Conservation (phyloP, 2,113 vertebrate genomes). For the Lampris megalopsis region DNA sequence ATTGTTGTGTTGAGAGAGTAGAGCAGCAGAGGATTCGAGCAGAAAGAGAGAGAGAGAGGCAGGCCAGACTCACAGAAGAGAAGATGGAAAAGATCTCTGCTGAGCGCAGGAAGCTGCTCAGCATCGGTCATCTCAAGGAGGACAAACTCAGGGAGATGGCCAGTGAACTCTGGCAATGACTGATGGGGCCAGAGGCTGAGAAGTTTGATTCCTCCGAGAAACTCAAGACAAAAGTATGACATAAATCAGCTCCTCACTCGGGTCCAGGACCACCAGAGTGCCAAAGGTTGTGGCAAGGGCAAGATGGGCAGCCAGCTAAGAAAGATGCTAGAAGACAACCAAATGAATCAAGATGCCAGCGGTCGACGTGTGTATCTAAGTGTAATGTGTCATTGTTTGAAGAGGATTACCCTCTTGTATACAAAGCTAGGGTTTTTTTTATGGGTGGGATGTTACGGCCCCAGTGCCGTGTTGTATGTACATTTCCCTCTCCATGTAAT, state of each 20-base stretch:
- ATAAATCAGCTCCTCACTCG: slow-evolving; percentile 84
- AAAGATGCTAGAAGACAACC: slow-evolving; percentile 36
- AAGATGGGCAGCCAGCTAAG: slow-evolving; percentile 77
- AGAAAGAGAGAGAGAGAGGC: slow-evolving; percentile 84
- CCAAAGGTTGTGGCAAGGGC: slow-evolving; percentile 82
- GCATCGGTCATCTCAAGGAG: slow-evolving; percentile 89
- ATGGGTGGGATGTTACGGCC: no score
- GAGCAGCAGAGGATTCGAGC: slow-evolving; percentile 83
- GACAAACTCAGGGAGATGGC: slow-evolving; percentile 96
- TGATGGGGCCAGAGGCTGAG: slow-evolving; percentile 92
- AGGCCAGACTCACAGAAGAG: slow-evolving; percentile 84
- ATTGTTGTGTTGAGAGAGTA: slow-evolving; percentile 82
- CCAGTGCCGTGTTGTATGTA: no score
- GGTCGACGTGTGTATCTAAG: not conserved
- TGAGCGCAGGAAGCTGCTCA: slow-evolving; percentile 89
- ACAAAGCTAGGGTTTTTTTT: no score
- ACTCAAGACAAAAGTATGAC: slow-evolving; percentile 96
- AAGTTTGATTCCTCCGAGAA: slow-evolving; percentile 95
- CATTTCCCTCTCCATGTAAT: no score
- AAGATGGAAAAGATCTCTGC: slow-evolving; percentile 98
- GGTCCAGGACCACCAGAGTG: slow-evolving; percentile 80
- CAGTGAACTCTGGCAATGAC: slow-evolving; percentile 89
- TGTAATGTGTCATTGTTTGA: no score
- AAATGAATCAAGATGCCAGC: not conserved
- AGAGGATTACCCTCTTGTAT: no score